Conservation (phyloP, 92 coral and sea anemone species). For the Metridium senile region DNA sequence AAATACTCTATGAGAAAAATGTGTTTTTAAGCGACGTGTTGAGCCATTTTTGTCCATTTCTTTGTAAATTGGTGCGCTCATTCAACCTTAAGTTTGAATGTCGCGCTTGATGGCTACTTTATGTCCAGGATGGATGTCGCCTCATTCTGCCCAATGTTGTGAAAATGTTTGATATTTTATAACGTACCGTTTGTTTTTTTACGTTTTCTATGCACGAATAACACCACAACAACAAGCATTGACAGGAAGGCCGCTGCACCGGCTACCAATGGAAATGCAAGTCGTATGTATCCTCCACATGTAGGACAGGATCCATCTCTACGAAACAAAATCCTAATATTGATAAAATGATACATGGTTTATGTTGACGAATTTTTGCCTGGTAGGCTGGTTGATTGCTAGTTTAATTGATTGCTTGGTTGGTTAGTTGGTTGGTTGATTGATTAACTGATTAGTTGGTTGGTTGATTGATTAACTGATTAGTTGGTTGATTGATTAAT, state of each 20-base stretch:
- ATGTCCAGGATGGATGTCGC: too few species aligned
- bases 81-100: too few species aligned
- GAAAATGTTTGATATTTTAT: background rate
- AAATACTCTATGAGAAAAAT: too few species aligned
- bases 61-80: too few species aligned
- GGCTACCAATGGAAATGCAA: conserved; percentile 42
- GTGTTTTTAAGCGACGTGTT: too few species aligned
- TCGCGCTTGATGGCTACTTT: too few species aligned
- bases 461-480: too few species aligned
- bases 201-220: background rate
- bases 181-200: background rate
- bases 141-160: background rate
- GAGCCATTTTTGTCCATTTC: too few species aligned
- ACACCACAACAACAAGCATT: conserved; percentile 20
- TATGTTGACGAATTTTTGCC: background rate
- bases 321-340: background rate
- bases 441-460: too few species aligned
- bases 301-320: conserved; percentile 5
- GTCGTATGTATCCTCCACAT: conserved; percentile 47
- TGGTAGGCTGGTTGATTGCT: background rate
- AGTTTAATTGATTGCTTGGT: background rate
- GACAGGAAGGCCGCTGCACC: conserved; percentile 48
- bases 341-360: background rate
- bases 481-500: too few species aligned
- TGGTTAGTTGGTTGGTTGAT: too few species aligned